phyloP scores from a whole-genome alignment of 1,140 invertebrate species.

The Stratiolaelaps scimitus region DNA sequence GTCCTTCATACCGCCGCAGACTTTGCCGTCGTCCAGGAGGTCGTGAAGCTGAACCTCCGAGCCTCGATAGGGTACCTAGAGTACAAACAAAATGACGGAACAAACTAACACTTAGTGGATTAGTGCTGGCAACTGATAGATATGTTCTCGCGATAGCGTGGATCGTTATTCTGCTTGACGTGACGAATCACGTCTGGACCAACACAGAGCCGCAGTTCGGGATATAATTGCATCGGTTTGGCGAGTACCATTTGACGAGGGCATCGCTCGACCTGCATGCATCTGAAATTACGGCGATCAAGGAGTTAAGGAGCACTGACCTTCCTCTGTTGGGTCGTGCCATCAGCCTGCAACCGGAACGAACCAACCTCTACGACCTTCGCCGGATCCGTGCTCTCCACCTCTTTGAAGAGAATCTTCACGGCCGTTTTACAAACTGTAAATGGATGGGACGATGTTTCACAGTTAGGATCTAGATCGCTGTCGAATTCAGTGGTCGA shows the following conservation, averaged over 20 bases:
- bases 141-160: neutral
- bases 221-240: too few relatives aligned
- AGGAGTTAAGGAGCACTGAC: neutral
- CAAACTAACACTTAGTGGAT: neutral
- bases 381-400: constrained; percentile 1
- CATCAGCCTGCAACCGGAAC: constrained; percentile 7
- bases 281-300: too few relatives aligned
- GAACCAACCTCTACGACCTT: constrained; percentile 2
- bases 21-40: constrained; percentile 11
- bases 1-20: constrained; percentile 18
- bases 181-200: too few relatives aligned
- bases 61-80: constrained; percentile 6
- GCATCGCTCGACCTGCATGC: too few relatives aligned
- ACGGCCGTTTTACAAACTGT: constrained; percentile 26
- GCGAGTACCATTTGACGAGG: too few relatives aligned
- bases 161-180: too few relatives aligned
- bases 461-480: too few relatives aligned
- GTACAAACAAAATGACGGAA: neutral
- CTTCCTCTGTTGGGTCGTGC: neutral
- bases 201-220: too few relatives aligned
- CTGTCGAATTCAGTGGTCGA: too few relatives aligned
- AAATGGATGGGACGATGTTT: neutral
- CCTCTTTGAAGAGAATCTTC: constrained; percentile 15
- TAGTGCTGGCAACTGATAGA: neutral
- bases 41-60: constrained; percentile 2